Percentiles rank a stretch among this genome's conserved stretches.
These are phyloP conservation scores for Hermodice carunculata DNA, from an alignment of 2,888 invertebrate genomes.

Conservation along the genomic window DNA sequence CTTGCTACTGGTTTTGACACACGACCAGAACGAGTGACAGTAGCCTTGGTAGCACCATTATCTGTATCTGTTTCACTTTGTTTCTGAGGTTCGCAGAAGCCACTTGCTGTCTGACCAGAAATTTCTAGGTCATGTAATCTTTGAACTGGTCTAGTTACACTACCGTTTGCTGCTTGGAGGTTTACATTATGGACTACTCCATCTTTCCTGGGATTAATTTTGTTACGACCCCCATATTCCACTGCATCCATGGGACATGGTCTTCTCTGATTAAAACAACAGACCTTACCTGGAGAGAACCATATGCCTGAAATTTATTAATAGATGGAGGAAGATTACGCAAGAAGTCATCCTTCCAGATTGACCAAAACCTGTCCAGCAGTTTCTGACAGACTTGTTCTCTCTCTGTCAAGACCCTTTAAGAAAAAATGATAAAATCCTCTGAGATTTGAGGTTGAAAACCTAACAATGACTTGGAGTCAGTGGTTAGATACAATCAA, in stretches of 20 bases:
- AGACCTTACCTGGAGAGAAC: background rate
- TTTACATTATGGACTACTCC: background rate
- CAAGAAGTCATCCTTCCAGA: background rate
- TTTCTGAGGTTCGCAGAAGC: no score
- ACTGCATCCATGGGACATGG: background rate
- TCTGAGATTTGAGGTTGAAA: background rate
- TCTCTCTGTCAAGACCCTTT: background rate
- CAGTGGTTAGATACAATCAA: background rate
- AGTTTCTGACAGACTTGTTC: background rate
- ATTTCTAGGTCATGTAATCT: background rate
- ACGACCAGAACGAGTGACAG: no score
- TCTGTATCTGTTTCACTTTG: no score
- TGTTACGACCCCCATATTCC: background rate
- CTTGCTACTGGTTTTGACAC: no score
- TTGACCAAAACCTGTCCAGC: background rate
- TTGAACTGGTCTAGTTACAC: background rate
- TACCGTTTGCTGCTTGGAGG: background rate
- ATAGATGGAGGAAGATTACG: background rate
- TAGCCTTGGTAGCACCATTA: no score
- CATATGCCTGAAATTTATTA: background rate
- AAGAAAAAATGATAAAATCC: background rate
- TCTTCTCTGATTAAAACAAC: background rate
- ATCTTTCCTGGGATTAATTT: background rate
- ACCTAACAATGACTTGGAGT: background rate
- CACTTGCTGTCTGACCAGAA: no score